These are phyloP conservation scores for Melanostoma mellinum DNA, from an alignment of 2,888 invertebrate genomes.

Conservation along the genomic window DNA sequence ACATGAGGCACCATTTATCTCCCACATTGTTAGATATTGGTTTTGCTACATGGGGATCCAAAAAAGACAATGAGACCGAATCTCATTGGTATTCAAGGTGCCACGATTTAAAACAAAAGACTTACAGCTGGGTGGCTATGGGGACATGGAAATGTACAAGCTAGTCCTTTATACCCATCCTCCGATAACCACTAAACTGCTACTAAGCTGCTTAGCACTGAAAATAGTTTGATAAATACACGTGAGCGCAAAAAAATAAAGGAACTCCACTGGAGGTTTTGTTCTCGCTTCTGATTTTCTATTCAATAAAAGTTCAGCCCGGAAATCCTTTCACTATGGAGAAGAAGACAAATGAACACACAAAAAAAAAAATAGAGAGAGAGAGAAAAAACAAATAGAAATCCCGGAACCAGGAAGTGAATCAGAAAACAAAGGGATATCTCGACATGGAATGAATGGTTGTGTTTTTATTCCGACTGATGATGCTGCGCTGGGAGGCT, in stretches of 20 bases:
- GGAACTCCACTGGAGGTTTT: conserved; percentile 13
- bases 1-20: conserved; percentile 67
- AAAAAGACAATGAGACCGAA: conserved; percentile 31
- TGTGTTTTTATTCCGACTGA: not conserved
- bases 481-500: conserved; percentile 10
- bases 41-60: conserved; percentile 41
- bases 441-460: conserved; percentile 36
- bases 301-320: conserved; percentile 68
- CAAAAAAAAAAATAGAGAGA: not conserved
- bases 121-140: conserved; percentile 58
- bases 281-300: conserved; percentile 32
- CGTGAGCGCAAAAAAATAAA: conserved; percentile 5
- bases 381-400: conserved; percentile 12
- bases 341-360: conserved; percentile 46
- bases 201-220: conserved; percentile 62
- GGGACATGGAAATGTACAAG: conserved; percentile 34
- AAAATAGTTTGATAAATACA: conserved; percentile 62
- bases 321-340: conserved; percentile 64
- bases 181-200: conserved; percentile 62
- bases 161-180: conserved; percentile 13
- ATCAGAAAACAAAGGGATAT: conserved; percentile 61
- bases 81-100: conserved; percentile 70
- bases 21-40: conserved; percentile 54
- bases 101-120: conserved; percentile 63
- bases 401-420: conserved; percentile 60